Percentiles rank a stretch among this genome's conserved stretches.
phyloP scores from a whole-genome alignment of 2,888 invertebrate species.

The Epinotia nisella region DNA sequence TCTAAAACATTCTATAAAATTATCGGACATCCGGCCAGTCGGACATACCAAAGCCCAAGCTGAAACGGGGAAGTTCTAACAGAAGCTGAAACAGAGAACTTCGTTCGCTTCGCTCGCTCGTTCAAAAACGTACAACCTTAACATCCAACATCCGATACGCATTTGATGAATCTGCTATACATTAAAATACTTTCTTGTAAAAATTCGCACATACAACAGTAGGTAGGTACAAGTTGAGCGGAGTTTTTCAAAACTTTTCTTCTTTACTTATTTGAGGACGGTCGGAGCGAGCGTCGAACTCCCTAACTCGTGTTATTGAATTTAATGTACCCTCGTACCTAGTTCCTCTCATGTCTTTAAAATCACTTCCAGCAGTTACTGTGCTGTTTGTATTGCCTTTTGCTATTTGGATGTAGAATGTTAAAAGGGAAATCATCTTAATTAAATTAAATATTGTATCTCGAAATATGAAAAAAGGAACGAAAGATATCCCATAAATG shows the following conservation, averaged over 20 bases:
- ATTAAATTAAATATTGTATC: not conserved
- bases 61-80: too few relatives aligned
- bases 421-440: not conserved
- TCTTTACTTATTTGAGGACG: slow-evolving; percentile 83
- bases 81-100: too few relatives aligned
- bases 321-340: slow-evolving; percentile 80
- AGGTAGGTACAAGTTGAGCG: slow-evolving; percentile 71
- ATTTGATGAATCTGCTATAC: slow-evolving; percentile 58
- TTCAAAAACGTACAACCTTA: not conserved
- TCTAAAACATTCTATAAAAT: too few relatives aligned
- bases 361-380: slow-evolving; percentile 68
- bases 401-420: not conserved
- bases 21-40: too few relatives aligned
- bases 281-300: slow-evolving; percentile 82
- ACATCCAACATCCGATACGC: not conserved
- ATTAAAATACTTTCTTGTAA: slow-evolving; percentile 60
- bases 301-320: slow-evolving; percentile 84
- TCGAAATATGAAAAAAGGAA: too few relatives aligned
- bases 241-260: slow-evolving; percentile 80
- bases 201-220: slow-evolving; percentile 71
- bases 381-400: slow-evolving; percentile 50
- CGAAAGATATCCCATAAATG: too few relatives aligned
- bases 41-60: too few relatives aligned
- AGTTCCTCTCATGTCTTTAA: slow-evolving; percentile 74
- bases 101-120: too few relatives aligned